Conservation (phyloP, 2,113 vertebrate genomes). For the Tenebrosternarchus preto region DNA sequence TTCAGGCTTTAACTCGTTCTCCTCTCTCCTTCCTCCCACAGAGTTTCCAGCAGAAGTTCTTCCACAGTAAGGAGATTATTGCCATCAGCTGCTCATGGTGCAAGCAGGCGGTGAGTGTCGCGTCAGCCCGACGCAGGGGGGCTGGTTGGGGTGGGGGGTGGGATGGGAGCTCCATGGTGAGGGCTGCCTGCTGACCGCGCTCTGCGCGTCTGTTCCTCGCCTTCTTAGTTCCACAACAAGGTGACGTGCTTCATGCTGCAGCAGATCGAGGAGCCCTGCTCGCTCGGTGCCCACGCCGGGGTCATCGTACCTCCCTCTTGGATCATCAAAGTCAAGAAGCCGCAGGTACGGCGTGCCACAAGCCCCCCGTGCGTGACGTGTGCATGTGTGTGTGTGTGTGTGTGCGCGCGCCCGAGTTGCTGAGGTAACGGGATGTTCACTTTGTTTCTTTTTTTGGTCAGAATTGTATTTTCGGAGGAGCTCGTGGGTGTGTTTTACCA, state of each 20-base stretch:
- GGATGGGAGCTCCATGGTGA: background rate
- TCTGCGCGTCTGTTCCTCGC: constrained; percentile 29
- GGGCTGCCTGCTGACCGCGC: constrained; percentile 25
- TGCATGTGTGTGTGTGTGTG: constrained; percentile 6
- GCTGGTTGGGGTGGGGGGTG: too few relatives aligned
- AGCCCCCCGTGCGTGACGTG: background rate
- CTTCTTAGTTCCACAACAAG: constrained; percentile 94
- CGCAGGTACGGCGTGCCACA: constrained; percentile 81
- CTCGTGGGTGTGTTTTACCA: too few relatives aligned
- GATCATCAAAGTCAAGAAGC: constrained; percentile 99
- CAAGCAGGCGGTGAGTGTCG: constrained; percentile 91
- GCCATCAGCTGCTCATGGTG: constrained; percentile 99
- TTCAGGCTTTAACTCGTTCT: background rate
- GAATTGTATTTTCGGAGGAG: background rate
- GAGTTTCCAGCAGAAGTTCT: constrained; percentile 99
- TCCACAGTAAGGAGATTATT: constrained; percentile 98
- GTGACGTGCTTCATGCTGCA: constrained; percentile 99
- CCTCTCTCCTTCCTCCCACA: constrained; percentile 57
- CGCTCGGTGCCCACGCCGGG: constrained; percentile 91
- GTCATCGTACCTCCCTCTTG: constrained; percentile 97
- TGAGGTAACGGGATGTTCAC: background rate
- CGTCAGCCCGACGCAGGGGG: constrained; percentile 13
- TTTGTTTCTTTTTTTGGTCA: constrained; percentile 36
- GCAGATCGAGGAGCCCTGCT: constrained; percentile 96
- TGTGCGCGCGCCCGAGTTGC: background rate